Evolutionary conservation across 2,113 vertebrate genomes (phyloP), one percentile per base, ranked within the genome.

Genomic region (Edolisoma coerulescens): DNA sequence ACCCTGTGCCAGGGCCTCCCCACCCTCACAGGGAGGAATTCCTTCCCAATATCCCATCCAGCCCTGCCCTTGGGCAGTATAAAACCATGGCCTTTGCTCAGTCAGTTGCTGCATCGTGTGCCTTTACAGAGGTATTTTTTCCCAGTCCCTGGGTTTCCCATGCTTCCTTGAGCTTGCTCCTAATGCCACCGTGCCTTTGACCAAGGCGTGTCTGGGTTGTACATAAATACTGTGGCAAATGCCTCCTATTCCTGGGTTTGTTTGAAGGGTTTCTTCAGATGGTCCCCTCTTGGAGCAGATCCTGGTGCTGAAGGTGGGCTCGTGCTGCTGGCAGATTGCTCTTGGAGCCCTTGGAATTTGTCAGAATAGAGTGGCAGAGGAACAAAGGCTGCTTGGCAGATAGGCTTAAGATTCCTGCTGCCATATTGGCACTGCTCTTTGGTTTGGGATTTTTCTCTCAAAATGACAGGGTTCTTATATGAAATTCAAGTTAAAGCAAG

Each of bases 311-410:
- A 71, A 89, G 93, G 89, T 87, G 44, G 65, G 69, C 50, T 70
- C 6, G 41, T 78, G 89, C 81, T 94, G 80, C 37, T 23, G 39
- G 78, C 93, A 87, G 61, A 42, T 87, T 56, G 74, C 87, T 67
- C 57, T n/a, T 49, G 45, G 37, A 53, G 78, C 41, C 45, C 21
- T 56, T 84, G 57, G 65, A 64, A 75, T 82, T 69, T 79, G 78
- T 82, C 73, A 68, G 74, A 71, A 52, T 5, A 39, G 81, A 92
- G 84, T 11, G 2, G 78, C 75, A 54, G 49, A 89, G 82, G 87
- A 95, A 90, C 91, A 93, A 95, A 96, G 84, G 89, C 94, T 90
- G 84, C 84, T 87, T 85, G 87, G 89, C 69, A 82, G 70, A 92
- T 33, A 87, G 65, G 42, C 61, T 87, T 35, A 59, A 79, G 87